phyloP scores from a whole-genome alignment of 1,140 invertebrate species.

The Tachypleus tridentatus region DNA sequence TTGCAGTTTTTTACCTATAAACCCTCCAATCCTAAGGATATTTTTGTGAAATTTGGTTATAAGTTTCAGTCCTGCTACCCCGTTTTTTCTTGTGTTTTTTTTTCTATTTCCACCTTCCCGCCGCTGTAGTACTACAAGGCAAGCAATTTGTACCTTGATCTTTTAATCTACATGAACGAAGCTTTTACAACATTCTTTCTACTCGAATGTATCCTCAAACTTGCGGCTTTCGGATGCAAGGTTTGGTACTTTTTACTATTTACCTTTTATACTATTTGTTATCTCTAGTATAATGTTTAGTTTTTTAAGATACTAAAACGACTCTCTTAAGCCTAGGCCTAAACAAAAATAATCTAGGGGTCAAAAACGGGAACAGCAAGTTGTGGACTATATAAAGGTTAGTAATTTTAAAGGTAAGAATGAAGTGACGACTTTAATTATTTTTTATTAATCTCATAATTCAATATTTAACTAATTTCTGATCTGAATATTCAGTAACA shows the following conservation, averaged over 20 bases:
- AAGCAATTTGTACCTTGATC: conserved; percentile 65
- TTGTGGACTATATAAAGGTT: too few relatives aligned
- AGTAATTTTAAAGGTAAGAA: too few relatives aligned
- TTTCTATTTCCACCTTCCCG: conserved; percentile 8
- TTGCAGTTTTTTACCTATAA: too few relatives aligned
- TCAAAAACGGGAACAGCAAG: too few relatives aligned
- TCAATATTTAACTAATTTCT: too few relatives aligned
- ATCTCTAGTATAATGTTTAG: too few relatives aligned
- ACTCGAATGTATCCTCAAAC: conserved; percentile 90
- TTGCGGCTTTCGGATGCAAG: conserved; percentile 92
- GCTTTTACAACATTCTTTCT: conserved; percentile 90
- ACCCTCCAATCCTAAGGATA: conserved; percentile 1
- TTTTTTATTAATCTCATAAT: too few relatives aligned
- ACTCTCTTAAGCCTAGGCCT: too few relatives aligned
- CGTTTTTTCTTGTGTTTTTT: conserved; percentile 13
- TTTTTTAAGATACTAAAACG: too few relatives aligned
- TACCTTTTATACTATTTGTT: neutral
- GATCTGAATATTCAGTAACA: too few relatives aligned
- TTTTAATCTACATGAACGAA: conserved; percentile 81
- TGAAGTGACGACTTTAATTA: too few relatives aligned
- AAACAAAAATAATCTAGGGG: too few relatives aligned
- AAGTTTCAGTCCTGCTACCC: conserved; percentile 12
- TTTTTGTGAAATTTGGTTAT: conserved; percentile 13
- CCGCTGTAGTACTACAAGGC: conserved; percentile 71
- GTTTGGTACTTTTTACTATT: conserved; percentile 39